A percentile compares a stretch with the other conserved stretches of the same genome.
Evolutionary conservation across 23 tunicate species (phyloP).

Genomic region (Clavelina lepadiformis): DNA sequence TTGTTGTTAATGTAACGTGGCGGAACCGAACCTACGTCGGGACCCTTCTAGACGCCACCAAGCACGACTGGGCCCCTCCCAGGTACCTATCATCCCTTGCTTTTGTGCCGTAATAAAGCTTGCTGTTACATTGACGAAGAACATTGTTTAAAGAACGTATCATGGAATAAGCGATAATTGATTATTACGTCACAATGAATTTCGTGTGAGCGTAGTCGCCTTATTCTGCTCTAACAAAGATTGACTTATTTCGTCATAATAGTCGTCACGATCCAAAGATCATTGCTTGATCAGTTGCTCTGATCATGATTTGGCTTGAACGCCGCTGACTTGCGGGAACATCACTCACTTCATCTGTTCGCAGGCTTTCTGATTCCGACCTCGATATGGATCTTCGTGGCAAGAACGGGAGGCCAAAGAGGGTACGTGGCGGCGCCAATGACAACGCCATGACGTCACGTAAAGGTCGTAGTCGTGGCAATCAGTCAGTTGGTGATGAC

Average conservation of each 20-base stretch:
- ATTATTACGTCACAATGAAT: too few relatives aligned
- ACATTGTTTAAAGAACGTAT: not conserved
- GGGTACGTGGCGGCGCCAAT: constrained; percentile 43
- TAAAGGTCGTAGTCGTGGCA: constrained; percentile 34
- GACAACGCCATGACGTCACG: constrained; percentile 1
- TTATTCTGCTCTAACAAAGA: too few relatives aligned
- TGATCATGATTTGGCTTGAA: too few relatives aligned
- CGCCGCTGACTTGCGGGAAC: not conserved
- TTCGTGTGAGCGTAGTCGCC: too few relatives aligned
- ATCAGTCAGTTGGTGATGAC: constrained; percentile 49
- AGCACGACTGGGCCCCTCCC: constrained; percentile 94
- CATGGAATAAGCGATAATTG: too few relatives aligned
- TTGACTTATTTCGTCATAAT: too few relatives aligned
- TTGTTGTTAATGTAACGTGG: constrained; percentile 90
- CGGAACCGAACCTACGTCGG: constrained; percentile 75
- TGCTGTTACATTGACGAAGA: not conserved
- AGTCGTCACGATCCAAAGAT: too few relatives aligned
- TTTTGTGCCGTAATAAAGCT: constrained; percentile 3
- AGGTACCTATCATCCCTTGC: constrained; percentile 18
- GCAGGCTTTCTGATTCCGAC: constrained; percentile 73
- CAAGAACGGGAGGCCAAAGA: constrained; percentile 77
- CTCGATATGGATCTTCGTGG: constrained; percentile 74
- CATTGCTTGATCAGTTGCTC: too few relatives aligned
- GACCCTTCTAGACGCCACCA: constrained; percentile 68
- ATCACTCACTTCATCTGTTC: not conserved